Base-by-base conservation (phyloP, 2,797 vertebrate genomes). In the Protonibea diacanthus region DNA sequence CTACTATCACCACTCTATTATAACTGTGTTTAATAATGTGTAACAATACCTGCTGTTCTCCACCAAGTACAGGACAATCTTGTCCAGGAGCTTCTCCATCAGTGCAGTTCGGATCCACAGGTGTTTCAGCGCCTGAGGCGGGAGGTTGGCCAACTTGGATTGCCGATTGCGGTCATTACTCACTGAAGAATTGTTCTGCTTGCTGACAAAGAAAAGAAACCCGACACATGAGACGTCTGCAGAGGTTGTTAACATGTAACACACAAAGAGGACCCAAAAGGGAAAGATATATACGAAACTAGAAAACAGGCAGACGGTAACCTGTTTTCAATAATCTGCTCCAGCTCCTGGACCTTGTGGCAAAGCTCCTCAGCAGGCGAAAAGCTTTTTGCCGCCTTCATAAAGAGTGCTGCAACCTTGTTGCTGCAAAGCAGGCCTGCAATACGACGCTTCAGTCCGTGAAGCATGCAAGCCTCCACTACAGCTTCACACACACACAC, bases 41-140 rank as follows among this genome's bases (percentile, higher is more conserved):
- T 81, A 60, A 45, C 14, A 27, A 60, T 89, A 99, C 98, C 97
- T 97, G 97, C 97, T 96, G 92, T 99, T 99, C 89, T 99, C 98
- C 68, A 99, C 98, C 67, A 99, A 86, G 87, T 97, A 96, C 83
- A 96, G 94, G 45, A 99, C 95, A 2, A 99, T 99, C 91, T 99
- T 99, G 92, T 99, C 98, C 88, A 99, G 91, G 53, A 99, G 96
- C 86, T 99, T 99, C 76, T 99, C 97, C 5, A 99, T 98, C 79
- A 99, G 95, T 3, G 98, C 98, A 0, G 97, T 99, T 86, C 97
- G 96, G 85, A 99, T 98, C 98, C 98, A 99, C 80, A 99, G 92
- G 91, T 99, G 96, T 82, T 94, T 98, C 88, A 98, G 86, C 18
- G 96, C 97, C 66, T 98, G 97, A 0, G 98, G 97, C 2, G 97